These are phyloP conservation scores for Macrotrachela quadricornifera DNA, from an alignment of 1,140 invertebrate species.

Conservation along the genomic window DNA sequence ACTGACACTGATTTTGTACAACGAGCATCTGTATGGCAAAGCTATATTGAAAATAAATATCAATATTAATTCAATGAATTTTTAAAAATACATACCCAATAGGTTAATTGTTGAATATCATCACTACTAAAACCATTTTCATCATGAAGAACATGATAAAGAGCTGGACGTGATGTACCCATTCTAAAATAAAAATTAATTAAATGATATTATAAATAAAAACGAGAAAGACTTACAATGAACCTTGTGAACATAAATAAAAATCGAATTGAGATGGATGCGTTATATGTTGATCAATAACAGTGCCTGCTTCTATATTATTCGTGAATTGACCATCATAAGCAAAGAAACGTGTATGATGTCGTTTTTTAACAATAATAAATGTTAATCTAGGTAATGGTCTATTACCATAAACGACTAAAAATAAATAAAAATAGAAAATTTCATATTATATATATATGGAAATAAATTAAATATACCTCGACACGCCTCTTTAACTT, in stretches of 20 bases:
- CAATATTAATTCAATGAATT: too few relatives aligned
- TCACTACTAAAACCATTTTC: too few relatives aligned
- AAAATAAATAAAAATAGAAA: too few relatives aligned
- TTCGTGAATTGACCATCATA: background rate
- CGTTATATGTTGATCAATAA: conserved; percentile 56
- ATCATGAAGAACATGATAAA: too few relatives aligned
- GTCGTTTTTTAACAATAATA: conserved; percentile 66
- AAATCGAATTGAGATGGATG: conserved; percentile 52
- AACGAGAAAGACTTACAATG: background rate
- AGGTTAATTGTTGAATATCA: conserved; percentile 39
- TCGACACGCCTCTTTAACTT: background rate
- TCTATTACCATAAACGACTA: too few relatives aligned
- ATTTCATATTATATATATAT: too few relatives aligned
- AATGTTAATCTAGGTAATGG: conserved; percentile 39
- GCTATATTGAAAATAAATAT: conserved; percentile 15
- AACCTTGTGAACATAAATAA: conserved; percentile 7
- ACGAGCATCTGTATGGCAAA: conserved; percentile 66
- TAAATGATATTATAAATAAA: too few relatives aligned
- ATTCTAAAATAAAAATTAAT: too few relatives aligned
- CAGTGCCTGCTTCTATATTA: conserved; percentile 42
- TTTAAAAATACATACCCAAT: too few relatives aligned
- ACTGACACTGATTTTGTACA: conserved; percentile 68
- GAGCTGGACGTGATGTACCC: too few relatives aligned
- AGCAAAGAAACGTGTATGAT: conserved; percentile 43
- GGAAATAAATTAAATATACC: too few relatives aligned